Evolutionary conservation across 2,797 vertebrate genomes (phyloP), one percentile per base, ranked within the genome.

Genomic region (Oryzias sinensis): DNA sequence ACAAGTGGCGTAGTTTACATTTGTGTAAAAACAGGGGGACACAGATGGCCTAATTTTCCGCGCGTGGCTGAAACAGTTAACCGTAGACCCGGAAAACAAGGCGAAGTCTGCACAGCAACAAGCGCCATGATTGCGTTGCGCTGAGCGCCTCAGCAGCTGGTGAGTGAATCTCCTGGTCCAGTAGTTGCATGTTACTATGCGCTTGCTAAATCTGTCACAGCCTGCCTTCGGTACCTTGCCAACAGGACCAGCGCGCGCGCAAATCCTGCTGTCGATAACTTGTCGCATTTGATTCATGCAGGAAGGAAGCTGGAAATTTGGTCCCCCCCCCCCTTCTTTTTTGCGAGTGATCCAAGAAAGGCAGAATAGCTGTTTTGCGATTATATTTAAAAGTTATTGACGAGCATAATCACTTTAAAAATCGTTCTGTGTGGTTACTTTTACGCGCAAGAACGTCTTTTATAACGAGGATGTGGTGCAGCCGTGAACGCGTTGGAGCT

Each of bases 71-170:
- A 90, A 90, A 80, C n/a, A 56, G 92, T 93, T 92, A 92, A 91
- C 57, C 48, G 13, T 46, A 18, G 4, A 74, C 83, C 87, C 82
- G 86, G 85, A 90, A 89, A 87, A 18, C 18, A 18, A 77, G 82
- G 86, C 72, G 76, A 92, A 92, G 90, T 93, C 92, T 93, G 92
- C 91, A 91, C 92, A 87, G 92, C 92, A 93, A 93, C 91, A 93
- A 91, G 89, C 90, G 87, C 90, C 89, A 88, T 84, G 85, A 91
- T 90, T 92, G 89, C 90, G 90, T 91, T 79, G 89, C 89, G 75
- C 69, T 55, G 80, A 44, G 85, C 84, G 87, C 87, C 87, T 86
- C 84, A 81, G 87, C 87, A 85, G 85, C 90, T 91, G 90, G 89
- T 90, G 87, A 92, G 92, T 91, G 89, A 87, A 84, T 86, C 84